Evolutionary conservation across 2,113 vertebrate species (phyloP).

Genomic region (Oreochromis tanganicae): DNA sequence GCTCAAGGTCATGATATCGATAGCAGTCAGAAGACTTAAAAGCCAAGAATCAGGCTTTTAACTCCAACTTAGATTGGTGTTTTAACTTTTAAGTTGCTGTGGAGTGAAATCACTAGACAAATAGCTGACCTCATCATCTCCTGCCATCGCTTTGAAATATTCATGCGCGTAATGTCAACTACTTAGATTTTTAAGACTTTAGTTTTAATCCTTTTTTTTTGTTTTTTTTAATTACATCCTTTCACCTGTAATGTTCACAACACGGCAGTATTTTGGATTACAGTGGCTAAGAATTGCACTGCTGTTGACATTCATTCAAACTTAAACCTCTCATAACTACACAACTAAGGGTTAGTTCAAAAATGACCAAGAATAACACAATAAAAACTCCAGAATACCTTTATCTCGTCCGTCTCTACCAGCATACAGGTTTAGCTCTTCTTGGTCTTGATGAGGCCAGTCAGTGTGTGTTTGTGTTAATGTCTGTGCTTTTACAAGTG

Average conservation of each 20-base stretch:
- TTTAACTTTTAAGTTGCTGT: background rate
- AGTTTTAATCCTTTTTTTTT: background rate
- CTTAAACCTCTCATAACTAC: background rate
- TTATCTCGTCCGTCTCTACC: background rate
- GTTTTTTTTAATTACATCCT: background rate
- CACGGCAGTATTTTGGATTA: background rate
- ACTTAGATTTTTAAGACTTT: background rate
- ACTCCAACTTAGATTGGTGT: background rate
- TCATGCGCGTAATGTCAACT: background rate
- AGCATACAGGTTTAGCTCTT: background rate
- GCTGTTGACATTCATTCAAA: background rate
- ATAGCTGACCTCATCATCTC: constrained; percentile 18
- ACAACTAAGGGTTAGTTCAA: background rate
- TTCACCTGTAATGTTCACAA: background rate
- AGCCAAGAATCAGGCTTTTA: background rate
- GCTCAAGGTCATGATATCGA: constrained; percentile 26
- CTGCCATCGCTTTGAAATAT: background rate
- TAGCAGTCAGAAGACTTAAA: background rate
- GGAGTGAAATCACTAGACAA: background rate
- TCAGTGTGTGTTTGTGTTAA: background rate
- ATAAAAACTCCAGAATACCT: background rate
- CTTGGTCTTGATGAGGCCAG: background rate
- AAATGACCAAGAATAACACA: background rate
- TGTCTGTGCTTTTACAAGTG: constrained; percentile 8
- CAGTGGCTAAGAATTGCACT: background rate